Evolutionary conservation across 1,140 invertebrate species (phyloP).

Genomic region (Macrobrachium rosenbergii): DNA sequence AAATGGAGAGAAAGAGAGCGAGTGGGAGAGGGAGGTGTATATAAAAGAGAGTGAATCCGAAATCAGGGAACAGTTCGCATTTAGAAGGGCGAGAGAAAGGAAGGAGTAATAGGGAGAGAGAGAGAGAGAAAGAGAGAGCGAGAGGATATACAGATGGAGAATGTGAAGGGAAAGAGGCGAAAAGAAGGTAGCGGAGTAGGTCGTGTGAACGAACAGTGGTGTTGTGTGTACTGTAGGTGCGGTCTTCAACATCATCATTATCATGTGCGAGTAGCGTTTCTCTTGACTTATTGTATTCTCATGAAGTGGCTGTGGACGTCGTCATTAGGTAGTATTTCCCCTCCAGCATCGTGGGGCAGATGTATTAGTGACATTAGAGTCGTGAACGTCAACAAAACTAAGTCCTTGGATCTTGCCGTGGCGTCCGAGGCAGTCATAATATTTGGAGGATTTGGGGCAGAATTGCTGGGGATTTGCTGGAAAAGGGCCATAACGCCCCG

Average conservation of each 20-base stretch:
- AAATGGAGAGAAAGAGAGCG: too few relatives aligned
- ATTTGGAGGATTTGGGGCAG: conserved; percentile 60
- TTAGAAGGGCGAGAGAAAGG: not conserved
- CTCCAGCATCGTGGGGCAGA: conserved; percentile 47
- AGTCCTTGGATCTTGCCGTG: conserved; percentile 60
- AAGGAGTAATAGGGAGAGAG: conserved; percentile 18
- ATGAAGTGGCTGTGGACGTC: conserved; percentile 8
- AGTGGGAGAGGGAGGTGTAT: not conserved
- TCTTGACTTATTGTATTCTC: conserved; percentile 31
- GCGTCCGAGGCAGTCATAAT: conserved; percentile 62
- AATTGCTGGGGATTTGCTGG: conserved; percentile 64
- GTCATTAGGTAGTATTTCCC: conserved; percentile 47
- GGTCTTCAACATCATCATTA: too few relatives aligned
- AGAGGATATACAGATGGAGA: conserved; percentile 5
- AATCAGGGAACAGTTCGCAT: not conserved
- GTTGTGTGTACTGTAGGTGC: not conserved
- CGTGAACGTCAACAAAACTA: conserved; percentile 62
- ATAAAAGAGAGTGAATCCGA: conserved; percentile 4
- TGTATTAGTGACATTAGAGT: conserved; percentile 63
- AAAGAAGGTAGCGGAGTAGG: too few relatives aligned
- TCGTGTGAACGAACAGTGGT: not conserved
- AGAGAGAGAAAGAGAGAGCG: conserved; percentile 33
- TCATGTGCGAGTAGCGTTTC: not conserved
- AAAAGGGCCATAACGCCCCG: conserved; percentile 63
- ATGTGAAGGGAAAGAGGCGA: not conserved